Base-by-base conservation (phyloP, 2,888 invertebrate genomes). In the Caenorhabditis wallacei region DNA sequence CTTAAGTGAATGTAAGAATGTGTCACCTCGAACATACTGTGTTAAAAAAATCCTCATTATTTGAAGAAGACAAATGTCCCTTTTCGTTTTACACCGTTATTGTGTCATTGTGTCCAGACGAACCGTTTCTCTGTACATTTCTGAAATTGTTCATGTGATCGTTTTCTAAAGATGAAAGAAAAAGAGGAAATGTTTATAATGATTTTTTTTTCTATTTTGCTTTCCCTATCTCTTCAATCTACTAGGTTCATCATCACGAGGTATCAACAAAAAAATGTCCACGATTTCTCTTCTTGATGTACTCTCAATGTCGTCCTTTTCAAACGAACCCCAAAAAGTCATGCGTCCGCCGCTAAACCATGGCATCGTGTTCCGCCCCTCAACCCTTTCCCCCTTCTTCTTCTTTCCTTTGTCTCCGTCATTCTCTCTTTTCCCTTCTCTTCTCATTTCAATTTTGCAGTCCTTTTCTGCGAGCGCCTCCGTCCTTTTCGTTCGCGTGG, bases 391-490 rank as follows among this genome's bases (percentile, higher is more conserved):
- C 37, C n/a, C n/a, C n/a, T n/a, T 20, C 22, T 40, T 59, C 40
- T 5, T 40, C 37, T 59, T 18, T 4, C 26, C 16, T 26, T 59
- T 59, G 18, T 59, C 35, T n/a, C 37, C 30, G n/a, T 37, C 10
- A 20, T 35, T 57, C 18, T 35, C 20, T 59, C 40, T 16, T 59
- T 0, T 43, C n/a, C 22, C 8, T 30, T 35, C 40, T 40, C n/a
- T 43, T 61, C 46, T 48, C 61, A 61, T 46, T 61, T 43, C 43
- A 61, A 43, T 61, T 61, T 61, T 43, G 61, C 61, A 43, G 37
- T 61, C 61, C 43, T 40, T 43, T 61, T 61, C 18, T 61, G 61
- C 61, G 61, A 40, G 48, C 48, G 46, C 48, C 26, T 48, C n/a
- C 46, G n/a, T 18, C 18, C 37, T 46, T 63, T 46, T 37, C 46